A percentile compares a stretch with the other conserved stretches of the same genome.
Conservation (phyloP, 1,140 invertebrate species). For the Pseudomyrmex pallidus region DNA sequence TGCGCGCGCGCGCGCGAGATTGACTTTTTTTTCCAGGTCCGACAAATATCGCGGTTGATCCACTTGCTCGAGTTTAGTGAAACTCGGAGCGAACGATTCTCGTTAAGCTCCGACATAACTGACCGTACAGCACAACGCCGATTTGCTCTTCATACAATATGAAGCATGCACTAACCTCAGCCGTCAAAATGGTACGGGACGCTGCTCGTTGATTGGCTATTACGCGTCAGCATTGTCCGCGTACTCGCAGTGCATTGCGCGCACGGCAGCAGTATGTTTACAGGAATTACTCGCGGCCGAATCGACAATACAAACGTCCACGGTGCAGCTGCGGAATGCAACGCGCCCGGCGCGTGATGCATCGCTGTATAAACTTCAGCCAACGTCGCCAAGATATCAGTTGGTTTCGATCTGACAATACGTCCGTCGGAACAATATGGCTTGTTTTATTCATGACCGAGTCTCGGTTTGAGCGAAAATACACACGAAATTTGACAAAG, state of each 20-base stretch:
- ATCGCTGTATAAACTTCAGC: constrained; percentile 50
- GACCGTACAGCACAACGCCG: neutral
- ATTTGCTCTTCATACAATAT: constrained; percentile 45
- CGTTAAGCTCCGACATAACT: constrained; percentile 23
- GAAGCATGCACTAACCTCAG: constrained; percentile 35
- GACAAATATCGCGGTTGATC: constrained; percentile 12
- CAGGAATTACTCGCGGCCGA: constrained; percentile 41
- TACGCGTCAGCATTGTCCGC: constrained; percentile 51
- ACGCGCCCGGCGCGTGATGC: constrained; percentile 16
- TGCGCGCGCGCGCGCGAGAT: neutral
- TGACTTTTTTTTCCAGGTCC: neutral
- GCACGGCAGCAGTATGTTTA: constrained; percentile 44
- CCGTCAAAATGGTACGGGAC: constrained; percentile 44
- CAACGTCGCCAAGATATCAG: constrained; percentile 54
- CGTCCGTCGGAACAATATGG: constrained; percentile 17
- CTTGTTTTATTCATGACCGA: constrained; percentile 23
- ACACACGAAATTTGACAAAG: neutral
- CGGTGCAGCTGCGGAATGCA: constrained; percentile 32
- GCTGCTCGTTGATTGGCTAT: constrained; percentile 55
- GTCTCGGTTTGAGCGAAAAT: constrained; percentile 38
- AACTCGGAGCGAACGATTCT: constrained; percentile 25
- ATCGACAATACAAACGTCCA: constrained; percentile 39
- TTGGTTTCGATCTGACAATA: constrained; percentile 36
- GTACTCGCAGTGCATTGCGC: constrained; percentile 39
- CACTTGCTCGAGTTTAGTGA: constrained; percentile 17